Evolutionary conservation across 2,888 invertebrate species (phyloP), one percentile per base, ranked within the genome.

Genomic region (Drosophila kambysellisi): DNA sequence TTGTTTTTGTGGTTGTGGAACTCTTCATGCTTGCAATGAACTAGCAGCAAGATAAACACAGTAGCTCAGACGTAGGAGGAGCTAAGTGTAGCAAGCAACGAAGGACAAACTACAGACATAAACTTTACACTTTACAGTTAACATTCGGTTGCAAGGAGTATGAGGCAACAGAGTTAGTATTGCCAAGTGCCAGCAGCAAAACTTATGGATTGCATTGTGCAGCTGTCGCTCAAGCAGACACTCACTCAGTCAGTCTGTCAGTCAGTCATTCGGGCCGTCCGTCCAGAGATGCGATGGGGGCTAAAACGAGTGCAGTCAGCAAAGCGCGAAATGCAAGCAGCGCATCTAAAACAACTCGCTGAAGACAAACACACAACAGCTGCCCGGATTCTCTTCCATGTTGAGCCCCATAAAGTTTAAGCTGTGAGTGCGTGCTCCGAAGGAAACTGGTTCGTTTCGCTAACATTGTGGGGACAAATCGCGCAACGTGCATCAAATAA

Each of bases 401-500:
- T 33, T 65, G 43, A 35, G 64, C 56, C 20, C 41, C 73, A 74
- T 74, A 76, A 71, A 74, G 56, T 63, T 75, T 67, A 61, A 70
- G 79, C 70, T 62, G 61, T 67, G 63, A 74, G 66, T 74, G 70
- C 56, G 79, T 70, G 65, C 61, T 39, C 43, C 70, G 60, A 6
- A 20, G 35, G 52, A 76, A 72, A 67, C 52, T 61, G 76, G 53
- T 59, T 30, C 43, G 64, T 39, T 64, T 35, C 46, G 63, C 77
- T 53, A 78, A 87, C 82, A 87, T 83, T 86, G 85, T 85, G 86
- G 73, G 72, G 72, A 83, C 79, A 88, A 85, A 83, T 74, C 79
- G 76, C 77, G 78, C 78, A 71, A 82, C 89, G 87, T 89, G 87
- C 83, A 81, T 74, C 78, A 84, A 87, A 84, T 89, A 76, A 61